These are phyloP conservation scores for Diachrysia chrysitis DNA, from an alignment of 2,888 invertebrate genomes.

Conservation along the genomic window DNA sequence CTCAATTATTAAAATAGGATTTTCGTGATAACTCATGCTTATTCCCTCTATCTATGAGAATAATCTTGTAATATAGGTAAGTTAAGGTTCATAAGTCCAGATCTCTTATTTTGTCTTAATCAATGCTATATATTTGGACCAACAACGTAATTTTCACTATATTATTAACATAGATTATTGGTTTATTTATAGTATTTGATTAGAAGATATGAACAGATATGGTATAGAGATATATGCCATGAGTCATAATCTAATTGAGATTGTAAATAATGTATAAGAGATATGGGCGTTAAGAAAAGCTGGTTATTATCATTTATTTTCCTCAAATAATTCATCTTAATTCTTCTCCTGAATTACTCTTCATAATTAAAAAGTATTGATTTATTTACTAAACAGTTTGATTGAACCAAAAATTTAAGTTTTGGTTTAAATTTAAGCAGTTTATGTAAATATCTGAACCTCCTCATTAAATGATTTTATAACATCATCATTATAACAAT, in stretches of 20 bases:
- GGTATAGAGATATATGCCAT: neutral
- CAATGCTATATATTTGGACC: neutral
- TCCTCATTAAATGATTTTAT: neutral
- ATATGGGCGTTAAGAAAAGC: neutral
- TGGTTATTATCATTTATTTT: neutral
- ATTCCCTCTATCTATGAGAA: no score
- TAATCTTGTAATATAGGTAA: no score
- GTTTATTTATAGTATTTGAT: neutral
- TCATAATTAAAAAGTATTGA: no score
- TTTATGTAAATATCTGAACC: neutral
- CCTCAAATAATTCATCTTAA: no score
- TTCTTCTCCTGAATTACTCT: no score
- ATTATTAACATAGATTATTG: neutral
- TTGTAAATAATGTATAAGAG: neutral
- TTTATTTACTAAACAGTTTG: no score
- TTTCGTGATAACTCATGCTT: no score
- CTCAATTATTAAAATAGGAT: no score
- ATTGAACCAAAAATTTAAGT: no score
- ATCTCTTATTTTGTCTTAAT: neutral
- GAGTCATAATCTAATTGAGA: neutral
- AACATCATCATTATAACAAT: neutral
- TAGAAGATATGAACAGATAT: neutral
- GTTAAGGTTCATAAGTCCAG: no score
- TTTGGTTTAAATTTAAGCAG: no score
- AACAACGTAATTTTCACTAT: neutral